phyloP scores from a whole-genome alignment of 2,888 invertebrate genomes.

The Parascotia fuliginaria region DNA sequence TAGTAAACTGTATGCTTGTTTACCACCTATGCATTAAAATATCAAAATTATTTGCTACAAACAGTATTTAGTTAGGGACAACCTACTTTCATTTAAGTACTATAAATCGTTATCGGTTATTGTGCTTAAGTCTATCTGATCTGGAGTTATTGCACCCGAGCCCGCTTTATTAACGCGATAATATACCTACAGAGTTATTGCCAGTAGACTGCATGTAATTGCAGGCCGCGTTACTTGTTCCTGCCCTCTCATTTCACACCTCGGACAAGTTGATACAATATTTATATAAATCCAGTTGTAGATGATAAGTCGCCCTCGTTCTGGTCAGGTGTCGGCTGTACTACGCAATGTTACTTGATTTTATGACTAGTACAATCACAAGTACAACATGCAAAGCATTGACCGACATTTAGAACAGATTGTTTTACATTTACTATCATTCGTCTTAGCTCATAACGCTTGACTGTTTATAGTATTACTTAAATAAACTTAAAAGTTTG shows the following conservation, averaged over 20 bases:
- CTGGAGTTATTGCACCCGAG: conserved; percentile 40
- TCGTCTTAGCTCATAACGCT: conserved; percentile 30
- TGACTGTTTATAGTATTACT: conserved; percentile 17
- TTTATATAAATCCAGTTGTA: conserved; percentile 59
- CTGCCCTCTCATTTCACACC: conserved; percentile 61
- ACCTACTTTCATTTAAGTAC: conserved; percentile 31
- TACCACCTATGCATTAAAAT: too few relatives aligned
- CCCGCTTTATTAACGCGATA: conserved; percentile 62
- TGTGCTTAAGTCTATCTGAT: conserved; percentile 43
- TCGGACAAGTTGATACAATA: conserved; percentile 56
- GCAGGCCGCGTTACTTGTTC: conserved; percentile 46
- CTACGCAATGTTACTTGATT: conserved; percentile 41
- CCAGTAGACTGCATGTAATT: conserved; percentile 55
- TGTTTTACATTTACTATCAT: conserved; percentile 28
- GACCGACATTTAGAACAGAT: conserved; percentile 46
- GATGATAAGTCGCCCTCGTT: conserved; percentile 63
- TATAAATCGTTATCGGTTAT: conserved; percentile 50
- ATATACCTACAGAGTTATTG: conserved; percentile 68
- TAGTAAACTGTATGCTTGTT: too few relatives aligned
- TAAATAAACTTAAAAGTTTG: conserved; percentile 17
- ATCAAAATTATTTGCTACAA: conserved; percentile 7
- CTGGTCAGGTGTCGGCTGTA: conserved; percentile 57
- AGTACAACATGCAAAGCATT: conserved; percentile 49
- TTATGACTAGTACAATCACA: conserved; percentile 43
- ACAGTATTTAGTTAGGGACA: conserved; percentile 16